phyloP scores from a whole-genome alignment of 2,113 vertebrate species.

The Motacilla tschutschensis region DNA sequence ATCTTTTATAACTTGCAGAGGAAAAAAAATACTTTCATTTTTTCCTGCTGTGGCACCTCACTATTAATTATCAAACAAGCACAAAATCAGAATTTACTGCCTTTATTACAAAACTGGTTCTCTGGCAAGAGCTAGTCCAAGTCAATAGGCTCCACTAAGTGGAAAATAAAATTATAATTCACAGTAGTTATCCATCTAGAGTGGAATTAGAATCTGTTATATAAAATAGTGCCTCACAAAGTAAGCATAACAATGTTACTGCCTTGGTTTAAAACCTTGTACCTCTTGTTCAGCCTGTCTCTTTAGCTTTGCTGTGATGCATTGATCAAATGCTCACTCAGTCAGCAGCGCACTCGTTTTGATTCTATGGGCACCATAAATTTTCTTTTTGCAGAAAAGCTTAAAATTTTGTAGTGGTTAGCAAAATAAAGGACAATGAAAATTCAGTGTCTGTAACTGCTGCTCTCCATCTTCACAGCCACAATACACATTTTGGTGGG shows the following conservation, averaged over 20 bases:
- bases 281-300: neutral
- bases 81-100: slow-evolving; percentile 50
- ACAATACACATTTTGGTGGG: neutral
- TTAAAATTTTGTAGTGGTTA: neutral
- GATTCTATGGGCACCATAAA: neutral
- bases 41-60: slow-evolving; percentile 14
- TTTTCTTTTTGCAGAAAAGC: slow-evolving; percentile 22
- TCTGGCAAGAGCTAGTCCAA: slow-evolving; percentile 18
- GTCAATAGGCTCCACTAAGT: slow-evolving; percentile 30
- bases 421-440: neutral
- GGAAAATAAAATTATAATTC: slow-evolving; percentile 52
- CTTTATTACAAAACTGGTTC: slow-evolving; percentile 40
- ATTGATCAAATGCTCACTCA: neutral
- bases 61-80: slow-evolving; percentile 46
- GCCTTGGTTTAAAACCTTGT: neutral
- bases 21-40: neutral
- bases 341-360: neutral
- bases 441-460: neutral
- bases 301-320: neutral
- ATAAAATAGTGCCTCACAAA: neutral
- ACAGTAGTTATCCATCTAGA: slow-evolving; percentile 22
- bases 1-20: neutral
- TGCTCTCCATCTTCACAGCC: neutral
- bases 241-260: neutral
- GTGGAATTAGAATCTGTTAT: slow-evolving; percentile 4